These are phyloP conservation scores for Pharmacophagus antenor DNA, from an alignment of 2,888 invertebrate genomes.

Conservation along the genomic window DNA sequence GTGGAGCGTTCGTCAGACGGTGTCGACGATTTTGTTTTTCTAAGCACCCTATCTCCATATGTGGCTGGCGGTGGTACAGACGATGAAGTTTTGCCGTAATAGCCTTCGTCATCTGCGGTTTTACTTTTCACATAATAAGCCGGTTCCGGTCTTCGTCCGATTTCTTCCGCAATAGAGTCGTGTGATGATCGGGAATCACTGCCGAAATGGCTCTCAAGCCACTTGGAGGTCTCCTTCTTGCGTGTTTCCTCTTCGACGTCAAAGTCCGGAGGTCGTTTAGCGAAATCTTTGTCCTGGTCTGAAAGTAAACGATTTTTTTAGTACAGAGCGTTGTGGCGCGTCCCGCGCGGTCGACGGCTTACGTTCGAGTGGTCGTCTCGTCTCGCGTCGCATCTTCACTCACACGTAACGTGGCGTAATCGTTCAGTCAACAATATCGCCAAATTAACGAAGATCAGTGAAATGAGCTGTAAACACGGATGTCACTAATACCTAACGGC, in stretches of 20 bases:
- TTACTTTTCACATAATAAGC: slow-evolving; percentile 89
- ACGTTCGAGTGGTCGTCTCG: slow-evolving; percentile 55
- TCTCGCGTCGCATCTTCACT: slow-evolving; percentile 44
- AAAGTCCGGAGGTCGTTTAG: slow-evolving; percentile 90
- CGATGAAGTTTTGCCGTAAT: slow-evolving; percentile 68
- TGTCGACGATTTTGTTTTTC: slow-evolving; percentile 77
- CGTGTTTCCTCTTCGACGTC: slow-evolving; percentile 94
- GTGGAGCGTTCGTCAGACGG: slow-evolving; percentile 75
- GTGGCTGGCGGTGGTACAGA: slow-evolving; percentile 69
- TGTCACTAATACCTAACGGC: slow-evolving; percentile 66
- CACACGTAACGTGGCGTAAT: slow-evolving; percentile 68
- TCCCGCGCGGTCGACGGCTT: slow-evolving; percentile 57
- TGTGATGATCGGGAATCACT: slow-evolving; percentile 90
- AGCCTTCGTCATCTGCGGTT: slow-evolving; percentile 69
- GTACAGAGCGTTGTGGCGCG: slow-evolving; percentile 43
- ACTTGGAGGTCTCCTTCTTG: slow-evolving; percentile 93
- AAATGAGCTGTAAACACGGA: slow-evolving; percentile 56
- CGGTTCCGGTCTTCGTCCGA: slow-evolving; percentile 82
- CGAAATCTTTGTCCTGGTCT: slow-evolving; percentile 87
- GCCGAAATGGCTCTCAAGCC: slow-evolving; percentile 95
- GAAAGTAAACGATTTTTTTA: slow-evolving; percentile 72
- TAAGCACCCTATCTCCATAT: slow-evolving; percentile 71
- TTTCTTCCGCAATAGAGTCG: slow-evolving; percentile 85
- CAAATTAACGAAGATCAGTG: slow-evolving; percentile 77
- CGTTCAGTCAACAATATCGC: slow-evolving; percentile 75